These are phyloP conservation scores for Porites cylindrica DNA, from an alignment of 92 coral and sea anemone genomes.

Conservation along the genomic window DNA sequence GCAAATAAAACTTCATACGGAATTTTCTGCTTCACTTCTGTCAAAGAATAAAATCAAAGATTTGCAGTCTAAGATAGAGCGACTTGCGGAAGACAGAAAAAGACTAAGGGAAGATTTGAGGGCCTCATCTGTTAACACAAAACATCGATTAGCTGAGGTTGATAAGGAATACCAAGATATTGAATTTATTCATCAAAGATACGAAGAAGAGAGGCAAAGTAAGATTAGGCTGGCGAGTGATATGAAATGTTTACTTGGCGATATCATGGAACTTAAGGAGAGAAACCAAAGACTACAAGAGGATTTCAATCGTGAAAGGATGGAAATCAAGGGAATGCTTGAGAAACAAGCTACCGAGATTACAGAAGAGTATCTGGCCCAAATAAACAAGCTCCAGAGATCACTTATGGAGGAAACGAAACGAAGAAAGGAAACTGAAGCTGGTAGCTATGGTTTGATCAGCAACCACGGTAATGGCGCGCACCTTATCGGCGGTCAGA, in stretches of 20 bases:
- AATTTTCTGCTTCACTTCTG: conserved; percentile 59
- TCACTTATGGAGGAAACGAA: conserved; percentile 78
- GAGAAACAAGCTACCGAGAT: conserved; percentile 91
- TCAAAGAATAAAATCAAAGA: conserved; percentile 75
- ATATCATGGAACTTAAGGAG: conserved; percentile 82
- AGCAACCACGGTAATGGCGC: not conserved
- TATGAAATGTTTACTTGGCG: conserved; percentile 80
- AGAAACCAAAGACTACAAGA: conserved; percentile 81
- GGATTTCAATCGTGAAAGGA: conserved; percentile 79
- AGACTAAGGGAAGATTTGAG: conserved; percentile 71
- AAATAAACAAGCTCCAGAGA: conserved; percentile 80
- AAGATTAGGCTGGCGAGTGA: conserved; percentile 83
- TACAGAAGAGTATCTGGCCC: conserved; percentile 80
- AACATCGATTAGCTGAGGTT: conserved; percentile 44
- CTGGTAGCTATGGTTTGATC: conserved; percentile 11
- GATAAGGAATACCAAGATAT: conserved; percentile 63
- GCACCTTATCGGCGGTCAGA: not conserved
- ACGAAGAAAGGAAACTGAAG: conserved; percentile 66
- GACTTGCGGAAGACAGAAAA: conserved; percentile 73
- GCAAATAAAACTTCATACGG: conserved; percentile 73
- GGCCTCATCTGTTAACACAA: conserved; percentile 30
- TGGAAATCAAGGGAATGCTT: conserved; percentile 83
- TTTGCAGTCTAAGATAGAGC: conserved; percentile 69
- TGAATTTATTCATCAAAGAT: conserved; percentile 66
- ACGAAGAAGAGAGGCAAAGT: conserved; percentile 78